These are phyloP conservation scores for Drosophila neocordata DNA, from an alignment of 1,140 invertebrate genomes.

Conservation along the genomic window DNA sequence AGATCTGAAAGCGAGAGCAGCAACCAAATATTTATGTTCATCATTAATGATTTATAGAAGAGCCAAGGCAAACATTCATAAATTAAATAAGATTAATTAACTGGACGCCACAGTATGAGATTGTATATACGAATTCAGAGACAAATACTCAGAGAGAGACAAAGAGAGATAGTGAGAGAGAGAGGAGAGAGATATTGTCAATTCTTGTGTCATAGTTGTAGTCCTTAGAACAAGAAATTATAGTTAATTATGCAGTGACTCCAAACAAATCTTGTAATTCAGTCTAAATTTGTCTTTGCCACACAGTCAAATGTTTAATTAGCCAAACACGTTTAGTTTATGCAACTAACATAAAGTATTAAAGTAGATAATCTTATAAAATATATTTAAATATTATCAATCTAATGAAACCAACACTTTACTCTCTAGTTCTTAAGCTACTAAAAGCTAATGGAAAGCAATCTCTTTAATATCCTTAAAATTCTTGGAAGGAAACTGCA, in stretches of 20 bases:
- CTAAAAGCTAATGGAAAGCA: neutral
- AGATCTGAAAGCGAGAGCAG: constrained; percentile 44
- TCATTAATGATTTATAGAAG: constrained; percentile 62
- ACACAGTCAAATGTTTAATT: neutral
- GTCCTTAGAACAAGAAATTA: neutral
- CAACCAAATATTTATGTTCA: constrained; percentile 59
- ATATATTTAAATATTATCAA: too few species aligned
- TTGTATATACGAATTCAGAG: neutral
- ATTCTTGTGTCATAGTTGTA: neutral
- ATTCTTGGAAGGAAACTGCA: too few species aligned
- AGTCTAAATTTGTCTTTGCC: constrained; percentile 4
- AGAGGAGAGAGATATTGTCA: constrained; percentile 9
- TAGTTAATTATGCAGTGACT: constrained; percentile 4
- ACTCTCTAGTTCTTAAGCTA: neutral
- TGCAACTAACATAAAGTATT: neutral
- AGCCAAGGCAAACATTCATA: constrained; percentile 56
- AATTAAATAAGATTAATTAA: constrained; percentile 67
- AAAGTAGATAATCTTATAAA: neutral
- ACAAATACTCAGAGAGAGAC: neutral
- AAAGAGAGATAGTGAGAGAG: too few species aligned
- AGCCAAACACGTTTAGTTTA: neutral
- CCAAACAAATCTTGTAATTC: neutral
- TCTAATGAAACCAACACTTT: too few species aligned
- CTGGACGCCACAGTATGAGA: constrained; percentile 30
- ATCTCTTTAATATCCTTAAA: too few species aligned